Conservation (phyloP, 2,113 vertebrate genomes). For the Saimiri boliviensis region DNA sequence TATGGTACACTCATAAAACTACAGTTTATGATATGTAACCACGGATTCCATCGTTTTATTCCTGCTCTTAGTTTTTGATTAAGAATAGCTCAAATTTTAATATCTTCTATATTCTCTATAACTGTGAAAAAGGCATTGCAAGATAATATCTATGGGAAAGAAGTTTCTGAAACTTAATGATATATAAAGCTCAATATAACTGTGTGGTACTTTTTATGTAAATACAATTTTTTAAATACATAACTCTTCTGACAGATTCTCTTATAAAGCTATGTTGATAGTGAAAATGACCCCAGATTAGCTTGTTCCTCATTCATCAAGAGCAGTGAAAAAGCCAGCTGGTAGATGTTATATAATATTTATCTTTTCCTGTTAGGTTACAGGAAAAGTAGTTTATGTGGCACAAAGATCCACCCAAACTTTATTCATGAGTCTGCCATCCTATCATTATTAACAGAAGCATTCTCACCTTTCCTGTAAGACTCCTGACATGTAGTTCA, state of each 20-base stretch:
- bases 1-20: not conserved
- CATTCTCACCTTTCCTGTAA: not conserved
- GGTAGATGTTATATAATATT: not conserved
- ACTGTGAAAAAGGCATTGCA: not conserved
- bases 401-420: not conserved
- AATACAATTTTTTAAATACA: not conserved
- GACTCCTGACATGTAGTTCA: not conserved
- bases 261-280: not conserved
- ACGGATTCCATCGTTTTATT: not conserved
- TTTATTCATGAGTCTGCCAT: not conserved
- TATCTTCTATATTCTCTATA: not conserved
- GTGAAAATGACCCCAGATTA: not conserved
- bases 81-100: not conserved
- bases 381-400: not conserved
- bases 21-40: not conserved
- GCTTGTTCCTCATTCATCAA: not conserved
- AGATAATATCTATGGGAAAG: not conserved
- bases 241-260: not conserved
- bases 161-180: conserved; percentile 19
- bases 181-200: not conserved
- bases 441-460: not conserved
- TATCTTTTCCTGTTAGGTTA: conserved; percentile 15
- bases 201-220: not conserved
- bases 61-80: conserved; percentile 25
- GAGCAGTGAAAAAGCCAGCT: not conserved